These are phyloP conservation scores for Anomalospiza imberbis DNA, from an alignment of 2,797 vertebrate genomes.

Conservation along the genomic window DNA sequence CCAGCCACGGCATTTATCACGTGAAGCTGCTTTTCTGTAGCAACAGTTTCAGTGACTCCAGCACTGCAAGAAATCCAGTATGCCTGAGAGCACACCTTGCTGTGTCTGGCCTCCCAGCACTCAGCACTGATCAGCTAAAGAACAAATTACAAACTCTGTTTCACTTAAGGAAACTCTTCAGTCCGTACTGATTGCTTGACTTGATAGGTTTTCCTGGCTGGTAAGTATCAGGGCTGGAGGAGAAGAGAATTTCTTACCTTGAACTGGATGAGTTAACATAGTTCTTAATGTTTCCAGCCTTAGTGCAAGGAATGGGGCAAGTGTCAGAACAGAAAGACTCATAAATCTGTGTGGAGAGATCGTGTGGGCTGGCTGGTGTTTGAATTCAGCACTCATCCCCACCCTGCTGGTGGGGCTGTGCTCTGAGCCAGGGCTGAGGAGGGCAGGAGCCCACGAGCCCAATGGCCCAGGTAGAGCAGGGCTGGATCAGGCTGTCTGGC, in stretches of 20 bases:
- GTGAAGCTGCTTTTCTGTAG: neutral
- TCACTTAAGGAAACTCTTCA: neutral
- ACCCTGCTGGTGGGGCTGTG: neutral
- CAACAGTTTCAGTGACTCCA: neutral
- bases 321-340: neutral
- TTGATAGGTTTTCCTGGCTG: neutral
- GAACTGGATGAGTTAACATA: neutral
- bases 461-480: neutral
- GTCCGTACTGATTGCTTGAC: neutral
- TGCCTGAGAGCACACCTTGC: neutral
- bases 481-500: neutral
- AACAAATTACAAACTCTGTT: neutral
- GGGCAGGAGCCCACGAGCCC: neutral
- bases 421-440: neutral
- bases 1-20: neutral
- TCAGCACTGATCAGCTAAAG: neutral
- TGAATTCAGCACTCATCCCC: neutral
- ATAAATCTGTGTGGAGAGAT: neutral
- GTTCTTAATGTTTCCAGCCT: neutral
- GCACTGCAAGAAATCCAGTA: neutral
- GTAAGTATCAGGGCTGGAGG: accelerated
- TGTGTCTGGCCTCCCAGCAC: neutral
- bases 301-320: neutral
- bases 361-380: neutral
- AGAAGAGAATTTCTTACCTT: neutral